Base-by-base conservation (phyloP, 1,140 invertebrate genomes). In the Elysia chlorotica region DNA sequence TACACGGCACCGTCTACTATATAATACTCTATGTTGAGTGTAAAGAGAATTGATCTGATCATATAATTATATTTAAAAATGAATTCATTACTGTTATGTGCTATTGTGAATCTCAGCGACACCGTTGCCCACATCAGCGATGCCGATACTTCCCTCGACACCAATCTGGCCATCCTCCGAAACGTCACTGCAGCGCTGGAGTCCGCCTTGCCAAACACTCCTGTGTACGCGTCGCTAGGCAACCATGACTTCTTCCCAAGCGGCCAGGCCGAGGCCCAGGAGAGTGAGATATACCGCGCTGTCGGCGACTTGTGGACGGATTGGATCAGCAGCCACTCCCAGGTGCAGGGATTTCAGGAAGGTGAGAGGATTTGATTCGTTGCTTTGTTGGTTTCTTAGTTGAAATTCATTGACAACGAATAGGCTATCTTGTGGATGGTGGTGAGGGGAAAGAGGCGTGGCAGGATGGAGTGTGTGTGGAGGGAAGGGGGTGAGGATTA, bases 211-310 rank as follows among this genome's bases (percentile, higher is more conserved):
- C 77, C 76, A 0, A 53, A 38, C 23, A 76, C 76, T 17, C 67
- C 70, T 3, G 71, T 81, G 0, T 83, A 80, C 72, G 79, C 83
- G 36, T 75, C 77, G 1, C 78, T 78, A n/a, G 83, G 83, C 53
- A 85, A 85, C 78, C 83, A 85, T 73, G 83, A 85, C 77, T 82
- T 80, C 76, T 83, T 56, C 38, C 83, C 83, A 0, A 68, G 69
- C 53, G 71, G 78, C 63, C 83, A 84, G 57, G 83, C 81, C 54
- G 78, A 79, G 0, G 66, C 68, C 19, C 31, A 31, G 23, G 76
- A 76, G 28, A 81, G 78, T 66, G 41, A 53, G 21, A 69, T 84
- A 25, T 83, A 84, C 70, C 78, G 80, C 36, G 65, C 63, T 23
- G 78, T 77, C 1, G 71, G 71, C 6, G 75, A 76, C 0, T 76